Percentiles rank a stretch among this genome's conserved stretches.
Conservation (phyloP, 2,888 invertebrate genomes). For the Andrena haemorrhoa region DNA sequence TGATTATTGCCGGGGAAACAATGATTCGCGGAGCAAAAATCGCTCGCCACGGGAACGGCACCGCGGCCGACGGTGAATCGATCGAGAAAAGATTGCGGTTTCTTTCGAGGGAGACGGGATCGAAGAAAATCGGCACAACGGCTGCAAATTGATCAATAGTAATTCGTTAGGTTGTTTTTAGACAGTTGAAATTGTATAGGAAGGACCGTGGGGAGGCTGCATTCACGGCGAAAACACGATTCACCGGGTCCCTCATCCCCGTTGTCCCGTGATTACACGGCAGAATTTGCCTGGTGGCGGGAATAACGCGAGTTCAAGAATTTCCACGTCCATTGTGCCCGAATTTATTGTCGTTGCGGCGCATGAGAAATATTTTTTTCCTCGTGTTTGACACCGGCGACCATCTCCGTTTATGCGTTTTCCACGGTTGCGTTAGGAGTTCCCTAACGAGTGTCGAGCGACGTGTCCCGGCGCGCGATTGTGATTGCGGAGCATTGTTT, state of each 20-base stretch:
- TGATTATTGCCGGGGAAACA: slow-evolving; percentile 62
- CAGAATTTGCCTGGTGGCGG: neutral
- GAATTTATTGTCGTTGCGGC: slow-evolving; percentile 19
- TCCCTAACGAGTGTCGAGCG: slow-evolving; percentile 56
- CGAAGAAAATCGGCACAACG: neutral
- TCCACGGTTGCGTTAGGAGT: slow-evolving; percentile 41
- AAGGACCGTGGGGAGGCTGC: no score
- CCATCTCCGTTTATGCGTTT: slow-evolving; percentile 34
- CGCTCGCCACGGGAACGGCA: slow-evolving; percentile 42
- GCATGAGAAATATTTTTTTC: neutral
- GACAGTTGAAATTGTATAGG: neutral
- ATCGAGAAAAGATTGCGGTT: slow-evolving; percentile 46
- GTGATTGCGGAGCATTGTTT: slow-evolving; percentile 62
- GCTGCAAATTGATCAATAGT: slow-evolving; percentile 12
- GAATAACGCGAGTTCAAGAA: slow-evolving; percentile 24
- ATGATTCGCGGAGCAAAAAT: slow-evolving; percentile 61
- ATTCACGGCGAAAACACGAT: neutral
- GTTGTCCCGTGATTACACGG: no score
- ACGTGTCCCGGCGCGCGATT: slow-evolving; percentile 54
- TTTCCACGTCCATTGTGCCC: slow-evolving; percentile 3
- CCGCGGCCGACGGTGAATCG: slow-evolving; percentile 37
- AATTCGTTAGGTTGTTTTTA: neutral
- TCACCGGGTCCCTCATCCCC: neutral
- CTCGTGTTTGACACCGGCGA: slow-evolving; percentile 17
- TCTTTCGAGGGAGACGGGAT: slow-evolving; percentile 1